These are phyloP conservation scores for Brachyrhaphis roseni DNA, from an alignment of 2,797 vertebrate species.

Conservation along the genomic window DNA sequence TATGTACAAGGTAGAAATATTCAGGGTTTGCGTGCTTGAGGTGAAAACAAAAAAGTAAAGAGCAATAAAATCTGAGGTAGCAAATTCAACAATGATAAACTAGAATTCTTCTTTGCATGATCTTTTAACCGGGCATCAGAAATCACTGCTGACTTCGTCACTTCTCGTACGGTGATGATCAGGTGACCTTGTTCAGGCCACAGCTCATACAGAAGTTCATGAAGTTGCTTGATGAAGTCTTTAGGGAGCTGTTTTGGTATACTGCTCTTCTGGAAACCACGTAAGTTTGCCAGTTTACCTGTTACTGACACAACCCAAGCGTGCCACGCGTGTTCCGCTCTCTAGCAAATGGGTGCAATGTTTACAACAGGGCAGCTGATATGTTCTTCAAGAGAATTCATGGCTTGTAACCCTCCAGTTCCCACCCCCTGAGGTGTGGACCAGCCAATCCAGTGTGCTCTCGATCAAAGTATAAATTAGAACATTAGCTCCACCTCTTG, in stretches of 20 bases:
- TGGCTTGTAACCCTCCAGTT: slow-evolving; percentile 77
- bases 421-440: slow-evolving; percentile 70
- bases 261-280: slow-evolving; percentile 19
- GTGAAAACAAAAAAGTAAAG: slow-evolving; percentile 33
- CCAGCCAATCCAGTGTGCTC: slow-evolving; percentile 74
- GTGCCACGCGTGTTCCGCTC: slow-evolving; percentile 40
- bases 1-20: slow-evolving; percentile 63
- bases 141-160: slow-evolving; percentile 19
- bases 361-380: slow-evolving; percentile 73
- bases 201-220: background rate
- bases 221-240: slow-evolving; percentile 7
- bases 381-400: slow-evolving; percentile 77
- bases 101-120: slow-evolving; percentile 17
- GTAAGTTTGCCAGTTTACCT: slow-evolving; percentile 70
- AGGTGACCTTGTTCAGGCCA: background rate
- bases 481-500: slow-evolving; percentile 47
- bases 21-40: slow-evolving; percentile 45
- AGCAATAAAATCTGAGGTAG: slow-evolving; percentile 77
- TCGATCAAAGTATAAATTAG: slow-evolving; percentile 41
- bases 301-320: slow-evolving; percentile 42
- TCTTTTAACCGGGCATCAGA: slow-evolving; percentile 14
- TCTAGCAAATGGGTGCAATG: slow-evolving; percentile 59
- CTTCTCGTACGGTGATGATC: background rate
- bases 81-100: slow-evolving; percentile 65
- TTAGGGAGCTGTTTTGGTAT: slow-evolving; percentile 21